These are phyloP conservation scores for Coregonus ussuriensis DNA, from an alignment of 2,797 vertebrate species.

Conservation along the genomic window DNA sequence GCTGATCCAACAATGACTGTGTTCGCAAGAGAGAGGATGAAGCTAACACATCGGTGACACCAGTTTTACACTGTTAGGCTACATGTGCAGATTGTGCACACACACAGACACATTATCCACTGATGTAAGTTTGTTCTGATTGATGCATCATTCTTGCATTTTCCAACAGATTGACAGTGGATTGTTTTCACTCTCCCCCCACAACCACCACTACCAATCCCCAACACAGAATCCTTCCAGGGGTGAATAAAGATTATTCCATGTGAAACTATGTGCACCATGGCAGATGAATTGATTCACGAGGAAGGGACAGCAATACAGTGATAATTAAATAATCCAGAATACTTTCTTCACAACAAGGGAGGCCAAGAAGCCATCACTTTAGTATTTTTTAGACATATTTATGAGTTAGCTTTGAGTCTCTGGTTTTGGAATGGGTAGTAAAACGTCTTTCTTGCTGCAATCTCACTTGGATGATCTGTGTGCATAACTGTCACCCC, in stretches of 20 bases:
- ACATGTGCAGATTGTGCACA: too few species aligned
- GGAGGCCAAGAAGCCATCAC: background rate
- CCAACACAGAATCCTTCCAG: background rate
- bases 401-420: slow-evolving; percentile 8
- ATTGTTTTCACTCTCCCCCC: too few species aligned
- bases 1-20: background rate
- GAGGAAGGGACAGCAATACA: background rate
- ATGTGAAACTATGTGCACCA: too few species aligned
- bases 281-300: too few species aligned
- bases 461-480: background rate
- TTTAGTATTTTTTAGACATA: background rate
- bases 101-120: background rate
- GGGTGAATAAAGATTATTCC: background rate
- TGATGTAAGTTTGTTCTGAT: background rate
- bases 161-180: too few species aligned
- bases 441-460: too few species aligned
- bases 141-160: background rate
- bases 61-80: background rate
- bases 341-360: background rate
- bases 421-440: background rate
- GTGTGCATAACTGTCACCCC: background rate
- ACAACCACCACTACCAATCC: background rate
- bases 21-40: background rate
- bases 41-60: background rate
- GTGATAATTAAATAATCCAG: background rate